Conservation (phyloP, 2,113 vertebrate genomes). For the Chiloscyllium plagiosum region DNA sequence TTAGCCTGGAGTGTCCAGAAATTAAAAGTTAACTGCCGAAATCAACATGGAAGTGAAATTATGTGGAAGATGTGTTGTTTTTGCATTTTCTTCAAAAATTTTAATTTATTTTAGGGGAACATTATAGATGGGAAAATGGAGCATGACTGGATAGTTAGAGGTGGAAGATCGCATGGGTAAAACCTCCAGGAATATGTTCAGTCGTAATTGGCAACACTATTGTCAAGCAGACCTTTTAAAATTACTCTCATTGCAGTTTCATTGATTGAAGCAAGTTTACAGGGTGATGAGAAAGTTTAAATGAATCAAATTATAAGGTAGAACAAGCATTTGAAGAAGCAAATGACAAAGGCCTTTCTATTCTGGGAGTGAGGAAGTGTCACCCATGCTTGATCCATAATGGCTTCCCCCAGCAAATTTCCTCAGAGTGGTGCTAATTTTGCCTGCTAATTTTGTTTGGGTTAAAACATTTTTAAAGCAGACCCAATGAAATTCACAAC, state of each 20-base stretch:
- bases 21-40: background rate
- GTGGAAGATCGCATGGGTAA: background rate
- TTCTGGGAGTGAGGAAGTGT: no score
- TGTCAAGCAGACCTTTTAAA: background rate
- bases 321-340: background rate
- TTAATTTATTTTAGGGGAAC: background rate
- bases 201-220: background rate
- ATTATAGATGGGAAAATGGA: background rate
- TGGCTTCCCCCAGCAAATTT: no score
- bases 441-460: no score
- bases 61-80: no score
- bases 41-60: no score
- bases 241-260: background rate
- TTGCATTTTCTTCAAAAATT: no score
- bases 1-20: background rate
- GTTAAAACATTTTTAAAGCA: no score
- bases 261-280: background rate
- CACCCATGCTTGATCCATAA: no score
- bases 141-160: background rate
- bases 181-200: background rate
- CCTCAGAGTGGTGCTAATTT: no score
- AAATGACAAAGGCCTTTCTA: no score
- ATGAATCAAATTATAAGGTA: background rate
- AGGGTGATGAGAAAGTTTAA: background rate
- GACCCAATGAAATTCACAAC: no score